phyloP scores from a whole-genome alignment of 2,113 vertebrate genomes.

The Centropus bengalensis region DNA sequence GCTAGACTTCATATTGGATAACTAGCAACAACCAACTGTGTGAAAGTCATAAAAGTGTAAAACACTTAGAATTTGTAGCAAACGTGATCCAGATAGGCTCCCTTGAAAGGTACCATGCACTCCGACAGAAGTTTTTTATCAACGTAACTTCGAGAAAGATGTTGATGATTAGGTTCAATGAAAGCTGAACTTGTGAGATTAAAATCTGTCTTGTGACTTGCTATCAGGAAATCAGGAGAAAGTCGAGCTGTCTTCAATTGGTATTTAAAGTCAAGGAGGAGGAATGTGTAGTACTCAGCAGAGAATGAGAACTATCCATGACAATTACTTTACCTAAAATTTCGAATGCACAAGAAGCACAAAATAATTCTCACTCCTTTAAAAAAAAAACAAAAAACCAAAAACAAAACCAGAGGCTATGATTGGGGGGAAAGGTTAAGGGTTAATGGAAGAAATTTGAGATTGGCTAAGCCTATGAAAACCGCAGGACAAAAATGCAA shows the following conservation, averaged over 20 bases:
- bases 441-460: background rate
- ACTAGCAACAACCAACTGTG: background rate
- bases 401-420: background rate
- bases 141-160: background rate
- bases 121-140: background rate
- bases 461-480: background rate
- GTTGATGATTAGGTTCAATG: background rate
- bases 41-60: background rate
- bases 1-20: background rate
- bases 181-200: background rate
- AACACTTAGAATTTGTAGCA: background rate
- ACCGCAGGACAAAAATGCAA: background rate
- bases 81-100: accelerated
- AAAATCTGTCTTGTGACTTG: background rate
- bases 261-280: background rate
- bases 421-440: background rate
- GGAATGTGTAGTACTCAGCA: background rate
- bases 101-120: background rate
- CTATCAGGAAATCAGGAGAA: background rate
- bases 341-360: background rate
- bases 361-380: background rate
- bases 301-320: background rate
- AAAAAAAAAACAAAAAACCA: background rate
- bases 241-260: background rate
- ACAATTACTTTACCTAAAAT: background rate